Percentiles rank a stretch among this genome's conserved stretches.
These are phyloP conservation scores for Regulus satrapa DNA, from an alignment of 2,113 vertebrate genomes.

Conservation along the genomic window DNA sequence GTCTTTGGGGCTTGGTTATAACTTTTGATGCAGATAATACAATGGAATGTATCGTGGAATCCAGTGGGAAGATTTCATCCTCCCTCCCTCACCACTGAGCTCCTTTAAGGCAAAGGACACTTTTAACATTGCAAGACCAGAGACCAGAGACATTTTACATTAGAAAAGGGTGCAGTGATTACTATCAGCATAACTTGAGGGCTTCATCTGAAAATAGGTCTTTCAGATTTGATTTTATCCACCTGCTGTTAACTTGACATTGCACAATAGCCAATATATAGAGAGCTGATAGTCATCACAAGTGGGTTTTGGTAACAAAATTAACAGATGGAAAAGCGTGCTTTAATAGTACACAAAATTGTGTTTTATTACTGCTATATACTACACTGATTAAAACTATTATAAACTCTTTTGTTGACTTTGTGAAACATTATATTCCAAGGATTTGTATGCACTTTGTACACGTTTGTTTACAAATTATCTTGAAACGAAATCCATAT, in stretches of 20 bases:
- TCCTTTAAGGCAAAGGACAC: neutral
- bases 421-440: slow-evolving; percentile 7
- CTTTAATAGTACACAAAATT: neutral
- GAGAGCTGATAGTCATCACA: neutral
- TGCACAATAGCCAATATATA: neutral
- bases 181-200: neutral
- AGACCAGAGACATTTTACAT: neutral
- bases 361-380: neutral
- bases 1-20: neutral
- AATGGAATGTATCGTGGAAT: no score
- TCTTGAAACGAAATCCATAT: slow-evolving; percentile 63
- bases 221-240: neutral
- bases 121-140: neutral
- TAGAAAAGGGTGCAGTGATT: neutral
- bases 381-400: neutral
- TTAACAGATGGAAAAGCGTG: neutral
- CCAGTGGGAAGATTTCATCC: neutral
- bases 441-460: slow-evolving; percentile 26
- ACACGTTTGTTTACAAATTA: slow-evolving; percentile 63
- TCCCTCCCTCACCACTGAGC: neutral
- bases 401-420: neutral
- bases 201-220: neutral
- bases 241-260: neutral
- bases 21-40: neutral
- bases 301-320: neutral